These are phyloP conservation scores for Neodiprion fabricii DNA, from an alignment of 1,140 invertebrate genomes.

Conservation along the genomic window DNA sequence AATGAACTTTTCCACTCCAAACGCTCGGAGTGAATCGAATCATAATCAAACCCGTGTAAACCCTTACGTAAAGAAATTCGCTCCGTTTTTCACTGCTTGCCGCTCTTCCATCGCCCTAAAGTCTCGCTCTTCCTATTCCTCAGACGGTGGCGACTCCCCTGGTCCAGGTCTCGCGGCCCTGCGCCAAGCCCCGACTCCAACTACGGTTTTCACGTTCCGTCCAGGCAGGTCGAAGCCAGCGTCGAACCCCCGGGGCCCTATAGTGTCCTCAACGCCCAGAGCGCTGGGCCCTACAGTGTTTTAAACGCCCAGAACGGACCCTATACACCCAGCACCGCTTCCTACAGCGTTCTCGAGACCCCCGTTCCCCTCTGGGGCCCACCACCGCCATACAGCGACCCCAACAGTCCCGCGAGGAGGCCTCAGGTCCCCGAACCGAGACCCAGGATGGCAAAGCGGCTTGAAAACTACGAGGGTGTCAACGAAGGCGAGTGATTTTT, in stretches of 20 bases:
- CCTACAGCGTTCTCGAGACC: conserved; percentile 63
- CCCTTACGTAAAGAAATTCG: no score
- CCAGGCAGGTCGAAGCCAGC: conserved; percentile 52
- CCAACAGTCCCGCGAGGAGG: conserved; percentile 69
- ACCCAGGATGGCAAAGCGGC: conserved; percentile 48
- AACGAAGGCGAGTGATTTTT: conserved; percentile 43
- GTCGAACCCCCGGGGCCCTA: conserved; percentile 43
- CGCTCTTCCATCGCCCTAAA: conserved; percentile 5
- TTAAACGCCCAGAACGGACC: conserved; percentile 44
- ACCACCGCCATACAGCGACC: conserved; percentile 77
- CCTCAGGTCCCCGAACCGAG: conserved; percentile 48
- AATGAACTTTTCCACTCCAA: no score
- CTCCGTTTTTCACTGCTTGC: background rate
- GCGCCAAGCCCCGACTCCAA: conserved; percentile 69
- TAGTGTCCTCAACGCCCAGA: conserved; percentile 47
- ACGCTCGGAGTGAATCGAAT: no score
- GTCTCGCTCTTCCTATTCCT: background rate
- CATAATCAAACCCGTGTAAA: no score
- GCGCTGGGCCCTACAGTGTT: conserved; percentile 53
- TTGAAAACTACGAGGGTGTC: conserved; percentile 49
- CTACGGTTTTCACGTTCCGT: conserved; percentile 68
- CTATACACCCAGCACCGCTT: conserved; percentile 44
- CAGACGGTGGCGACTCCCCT: conserved; percentile 58
- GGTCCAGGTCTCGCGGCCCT: conserved; percentile 57
- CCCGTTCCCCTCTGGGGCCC: conserved; percentile 73